A percentile compares a stretch with the other conserved stretches of the same genome.
Conservation (phyloP, 2,113 vertebrate genomes). For the Electrona antarctica region DNA sequence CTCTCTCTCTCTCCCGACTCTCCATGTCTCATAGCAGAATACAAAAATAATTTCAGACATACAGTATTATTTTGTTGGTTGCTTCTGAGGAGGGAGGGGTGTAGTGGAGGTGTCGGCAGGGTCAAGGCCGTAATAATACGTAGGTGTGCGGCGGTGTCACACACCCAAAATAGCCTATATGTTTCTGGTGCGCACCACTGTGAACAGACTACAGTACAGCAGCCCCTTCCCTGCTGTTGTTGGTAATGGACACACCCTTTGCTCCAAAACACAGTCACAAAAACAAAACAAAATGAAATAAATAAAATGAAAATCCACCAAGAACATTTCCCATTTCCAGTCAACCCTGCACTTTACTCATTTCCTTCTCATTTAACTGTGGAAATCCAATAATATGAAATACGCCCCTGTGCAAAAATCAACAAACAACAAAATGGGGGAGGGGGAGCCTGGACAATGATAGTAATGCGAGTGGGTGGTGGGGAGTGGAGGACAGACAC, state of each 20-base stretch:
- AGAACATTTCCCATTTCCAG: slow-evolving; percentile 59
- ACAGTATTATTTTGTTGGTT: no score
- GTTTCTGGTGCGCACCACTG: no score
- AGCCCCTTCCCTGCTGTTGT: background rate
- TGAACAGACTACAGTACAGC: no score
- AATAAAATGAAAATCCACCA: slow-evolving; percentile 14
- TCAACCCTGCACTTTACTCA: slow-evolving; percentile 40
- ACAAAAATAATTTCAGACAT: slow-evolving; percentile 22
- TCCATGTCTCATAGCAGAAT: background rate
- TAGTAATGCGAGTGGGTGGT: no score
- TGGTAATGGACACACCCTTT: slow-evolving; percentile 36
- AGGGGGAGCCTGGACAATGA: no score
- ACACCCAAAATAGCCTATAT: no score
- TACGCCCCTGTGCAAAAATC: no score
- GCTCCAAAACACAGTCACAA: slow-evolving; percentile 27
- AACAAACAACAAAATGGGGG: no score
- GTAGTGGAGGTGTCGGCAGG: slow-evolving; percentile 22
- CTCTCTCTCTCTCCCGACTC: background rate
- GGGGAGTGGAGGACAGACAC: no score
- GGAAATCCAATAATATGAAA: slow-evolving; percentile 25
- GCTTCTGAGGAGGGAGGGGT: slow-evolving; percentile 10
- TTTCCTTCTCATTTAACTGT: slow-evolving; percentile 48
- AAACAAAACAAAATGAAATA: slow-evolving; percentile 16
- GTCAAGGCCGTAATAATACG: background rate
- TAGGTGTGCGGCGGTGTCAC: slow-evolving; percentile 1